Evolutionary conservation across 1,140 invertebrate species (phyloP).

Genomic region (Agrilus planipennis): DNA sequence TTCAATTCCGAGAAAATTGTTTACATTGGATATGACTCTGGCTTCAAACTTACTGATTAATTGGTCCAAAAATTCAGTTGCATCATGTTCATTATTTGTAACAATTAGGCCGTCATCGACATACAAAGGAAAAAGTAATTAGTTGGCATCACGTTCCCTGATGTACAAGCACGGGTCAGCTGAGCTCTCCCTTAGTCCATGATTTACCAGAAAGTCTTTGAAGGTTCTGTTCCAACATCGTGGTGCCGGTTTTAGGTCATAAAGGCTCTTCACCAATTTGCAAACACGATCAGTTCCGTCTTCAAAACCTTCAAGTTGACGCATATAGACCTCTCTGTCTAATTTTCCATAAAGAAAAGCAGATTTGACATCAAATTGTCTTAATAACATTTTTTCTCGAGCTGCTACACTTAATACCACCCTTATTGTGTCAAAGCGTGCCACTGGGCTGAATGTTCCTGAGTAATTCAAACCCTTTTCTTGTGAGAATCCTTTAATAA

Average conservation of each 20-base stretch:
- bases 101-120: conserved; percentile 4
- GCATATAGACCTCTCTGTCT: conserved; percentile 33
- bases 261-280: conserved; percentile 29
- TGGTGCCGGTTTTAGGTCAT: conserved; percentile 31
- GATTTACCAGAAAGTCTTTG: conserved; percentile 14
- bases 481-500: too few species aligned
- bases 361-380: conserved; percentile 29
- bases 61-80: too few species aligned
- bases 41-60: too few species aligned
- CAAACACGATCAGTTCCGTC: conserved; percentile 18
- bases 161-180: conserved; percentile 20
- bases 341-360: conserved; percentile 34
- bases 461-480: conserved; percentile 23
- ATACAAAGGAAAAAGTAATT: background rate
- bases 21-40: too few species aligned
- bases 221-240: conserved; percentile 24
- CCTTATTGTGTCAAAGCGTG: conserved; percentile 18
- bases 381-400: conserved; percentile 3
- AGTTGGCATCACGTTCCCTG: background rate
- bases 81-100: too few species aligned
- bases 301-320: conserved; percentile 29
- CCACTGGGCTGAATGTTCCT: conserved; percentile 27
- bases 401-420: conserved; percentile 18
- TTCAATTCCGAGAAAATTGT: too few species aligned
- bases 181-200: conserved; percentile 14